Conservation (phyloP, 1,140 invertebrate genomes). For the Zaprionus gabonicus region DNA sequence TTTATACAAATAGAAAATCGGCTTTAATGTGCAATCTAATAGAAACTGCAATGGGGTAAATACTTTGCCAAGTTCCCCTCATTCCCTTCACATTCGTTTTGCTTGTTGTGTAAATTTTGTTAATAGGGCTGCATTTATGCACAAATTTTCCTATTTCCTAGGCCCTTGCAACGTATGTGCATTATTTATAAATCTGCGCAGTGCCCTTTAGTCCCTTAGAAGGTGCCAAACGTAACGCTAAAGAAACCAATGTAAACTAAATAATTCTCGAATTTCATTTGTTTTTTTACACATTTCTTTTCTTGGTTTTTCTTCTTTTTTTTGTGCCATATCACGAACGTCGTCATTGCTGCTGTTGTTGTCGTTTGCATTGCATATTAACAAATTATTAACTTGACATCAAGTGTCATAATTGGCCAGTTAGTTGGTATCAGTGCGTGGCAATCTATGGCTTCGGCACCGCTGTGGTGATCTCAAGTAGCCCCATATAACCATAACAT, state of each 20-base stretch:
- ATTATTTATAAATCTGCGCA: conserved; percentile 48
- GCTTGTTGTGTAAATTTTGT: conserved; percentile 57
- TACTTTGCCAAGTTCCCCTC: conserved; percentile 5
- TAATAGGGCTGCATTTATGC: conserved; percentile 74
- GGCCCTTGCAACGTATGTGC: conserved; percentile 42
- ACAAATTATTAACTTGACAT: conserved; percentile 30
- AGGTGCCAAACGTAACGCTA: too few species aligned
- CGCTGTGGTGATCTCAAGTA: conserved; percentile 21
- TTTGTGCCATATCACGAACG: neutral
- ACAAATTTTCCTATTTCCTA: conserved; percentile 39
- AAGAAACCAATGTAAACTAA: neutral
- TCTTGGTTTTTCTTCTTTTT: neutral
- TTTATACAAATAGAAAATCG: conserved; percentile 81
- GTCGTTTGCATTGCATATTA: conserved; percentile 14
- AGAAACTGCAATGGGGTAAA: conserved; percentile 68
- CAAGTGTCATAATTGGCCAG: conserved; percentile 34
- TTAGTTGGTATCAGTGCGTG: conserved; percentile 26
- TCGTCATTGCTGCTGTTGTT: neutral
- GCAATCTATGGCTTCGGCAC: neutral
- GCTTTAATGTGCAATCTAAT: conserved; percentile 79
- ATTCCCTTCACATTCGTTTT: neutral
- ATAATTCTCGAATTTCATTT: neutral
- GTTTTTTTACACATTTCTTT: neutral
- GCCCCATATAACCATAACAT: conserved; percentile 16
- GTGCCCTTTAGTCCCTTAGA: conserved; percentile 11